Percentiles rank a stretch among this genome's conserved stretches.
phyloP scores from a whole-genome alignment of 2,888 invertebrate genomes.

The Biston stratarius region DNA sequence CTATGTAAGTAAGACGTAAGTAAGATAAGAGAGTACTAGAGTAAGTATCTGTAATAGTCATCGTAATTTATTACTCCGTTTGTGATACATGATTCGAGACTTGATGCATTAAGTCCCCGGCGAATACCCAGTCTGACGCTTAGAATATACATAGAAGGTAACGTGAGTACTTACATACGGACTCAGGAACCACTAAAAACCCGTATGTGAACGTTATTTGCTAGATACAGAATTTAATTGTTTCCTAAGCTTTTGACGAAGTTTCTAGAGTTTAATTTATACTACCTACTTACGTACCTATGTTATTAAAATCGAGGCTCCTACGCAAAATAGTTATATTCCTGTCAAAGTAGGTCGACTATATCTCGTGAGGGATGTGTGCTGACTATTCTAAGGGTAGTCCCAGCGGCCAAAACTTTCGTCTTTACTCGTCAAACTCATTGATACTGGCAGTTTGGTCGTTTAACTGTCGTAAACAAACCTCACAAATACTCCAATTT shows the following conservation, averaged over 20 bases:
- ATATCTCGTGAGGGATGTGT: slow-evolving; percentile 57
- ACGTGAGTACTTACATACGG: not conserved
- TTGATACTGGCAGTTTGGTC: slow-evolving; percentile 57
- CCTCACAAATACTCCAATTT: slow-evolving; percentile 36
- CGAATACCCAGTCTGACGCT: slow-evolving; percentile 30
- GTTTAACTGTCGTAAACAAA: slow-evolving; percentile 50
- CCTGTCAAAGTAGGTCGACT: slow-evolving; percentile 56
- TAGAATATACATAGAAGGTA: slow-evolving; percentile 6
- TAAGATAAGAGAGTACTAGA: not conserved
- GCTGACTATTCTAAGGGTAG: slow-evolving; percentile 62
- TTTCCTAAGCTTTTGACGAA: slow-evolving; percentile 1
- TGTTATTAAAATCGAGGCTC: not conserved
- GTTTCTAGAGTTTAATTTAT: not conserved
- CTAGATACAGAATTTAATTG: slow-evolving; percentile 1
- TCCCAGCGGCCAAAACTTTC: slow-evolving; percentile 67
- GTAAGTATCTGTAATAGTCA: not conserved
- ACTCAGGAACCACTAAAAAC: not conserved
- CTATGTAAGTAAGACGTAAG: too few relatives aligned
- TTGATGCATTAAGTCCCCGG: slow-evolving; percentile 35
- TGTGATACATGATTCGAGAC: slow-evolving; percentile 25
- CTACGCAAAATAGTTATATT: not conserved
- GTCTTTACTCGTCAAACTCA: slow-evolving; percentile 67
- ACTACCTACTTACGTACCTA: not conserved
- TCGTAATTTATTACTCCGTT: slow-evolving; percentile 26
- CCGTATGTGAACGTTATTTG: not conserved